These are phyloP conservation scores for Lutjanus campechanus DNA, from an alignment of 2,797 vertebrate species.

Conservation along the genomic window DNA sequence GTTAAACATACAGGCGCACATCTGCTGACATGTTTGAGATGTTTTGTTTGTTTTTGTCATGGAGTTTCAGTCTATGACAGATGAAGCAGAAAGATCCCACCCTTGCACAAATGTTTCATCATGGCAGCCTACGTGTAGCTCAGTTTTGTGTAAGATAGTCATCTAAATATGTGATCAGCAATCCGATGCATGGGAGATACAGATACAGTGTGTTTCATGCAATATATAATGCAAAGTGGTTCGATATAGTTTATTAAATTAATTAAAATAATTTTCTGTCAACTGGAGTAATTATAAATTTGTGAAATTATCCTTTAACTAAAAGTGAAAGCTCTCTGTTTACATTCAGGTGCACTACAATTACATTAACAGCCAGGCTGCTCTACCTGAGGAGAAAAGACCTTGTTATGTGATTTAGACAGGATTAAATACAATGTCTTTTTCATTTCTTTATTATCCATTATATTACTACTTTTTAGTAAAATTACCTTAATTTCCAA, in stretches of 20 bases:
- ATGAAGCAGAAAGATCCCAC: background rate
- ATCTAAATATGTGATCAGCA: background rate
- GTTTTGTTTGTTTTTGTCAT: too few relatives aligned
- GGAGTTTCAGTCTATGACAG: background rate
- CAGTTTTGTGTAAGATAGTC: background rate
- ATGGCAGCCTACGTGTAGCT: background rate
- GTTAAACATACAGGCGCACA: too few relatives aligned
- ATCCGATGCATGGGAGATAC: background rate
- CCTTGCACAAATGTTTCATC: background rate
- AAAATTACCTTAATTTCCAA: background rate
- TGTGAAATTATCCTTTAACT: too few relatives aligned
- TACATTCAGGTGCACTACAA: too few relatives aligned
- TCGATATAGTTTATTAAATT: background rate
- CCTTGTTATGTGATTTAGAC: too few relatives aligned
- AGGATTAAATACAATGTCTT: too few relatives aligned
- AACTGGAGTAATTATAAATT: too few relatives aligned
- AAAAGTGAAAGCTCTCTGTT: too few relatives aligned
- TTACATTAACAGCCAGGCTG: too few relatives aligned
- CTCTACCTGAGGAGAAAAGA: too few relatives aligned
- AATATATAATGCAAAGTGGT: background rate
- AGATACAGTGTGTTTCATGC: background rate
- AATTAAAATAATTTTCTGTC: background rate
- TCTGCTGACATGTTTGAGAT: too few relatives aligned
- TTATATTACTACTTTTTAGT: background rate
- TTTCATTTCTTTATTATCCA: background rate